These are phyloP conservation scores for Lithophane semibrunnea DNA, from an alignment of 2,888 invertebrate genomes.

Conservation along the genomic window DNA sequence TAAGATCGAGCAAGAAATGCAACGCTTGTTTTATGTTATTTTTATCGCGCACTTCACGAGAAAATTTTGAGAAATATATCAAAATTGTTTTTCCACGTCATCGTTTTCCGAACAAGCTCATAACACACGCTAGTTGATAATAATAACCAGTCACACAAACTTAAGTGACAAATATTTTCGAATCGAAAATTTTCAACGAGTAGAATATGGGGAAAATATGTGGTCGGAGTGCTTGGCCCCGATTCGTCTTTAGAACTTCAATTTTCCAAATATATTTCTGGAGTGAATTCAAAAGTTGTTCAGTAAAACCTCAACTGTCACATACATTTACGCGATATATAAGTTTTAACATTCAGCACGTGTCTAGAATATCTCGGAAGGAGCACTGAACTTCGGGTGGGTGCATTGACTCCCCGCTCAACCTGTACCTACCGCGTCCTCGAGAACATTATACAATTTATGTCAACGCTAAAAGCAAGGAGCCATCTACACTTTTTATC, in stretches of 20 bases:
- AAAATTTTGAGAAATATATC: constrained; percentile 14
- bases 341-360: constrained; percentile 82
- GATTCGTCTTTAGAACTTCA: constrained; percentile 68
- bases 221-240: constrained; percentile 54
- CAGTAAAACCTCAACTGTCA: constrained; percentile 73
- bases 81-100: constrained; percentile 10
- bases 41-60: constrained; percentile 9
- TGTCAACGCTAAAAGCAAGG: constrained; percentile 70
- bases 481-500: constrained; percentile 51
- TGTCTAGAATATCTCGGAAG: constrained; percentile 76
- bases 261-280: constrained; percentile 69
- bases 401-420: constrained; percentile 82
- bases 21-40: constrained; percentile 26
- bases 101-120: constrained; percentile 19
- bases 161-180: constrained; percentile 58
- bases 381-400: constrained; percentile 83
- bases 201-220: constrained; percentile 56
- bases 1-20: constrained; percentile 27
- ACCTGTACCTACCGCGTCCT: constrained; percentile 61
- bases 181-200: constrained; percentile 48
- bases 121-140: constrained; percentile 30
- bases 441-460: constrained; percentile 74
- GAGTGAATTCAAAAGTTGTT: constrained; percentile 68
- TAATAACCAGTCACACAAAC: constrained; percentile 47
- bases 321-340: constrained; percentile 75